Base-by-base conservation (phyloP, 2,888 invertebrate species). In the Diaperis boleti region DNA sequence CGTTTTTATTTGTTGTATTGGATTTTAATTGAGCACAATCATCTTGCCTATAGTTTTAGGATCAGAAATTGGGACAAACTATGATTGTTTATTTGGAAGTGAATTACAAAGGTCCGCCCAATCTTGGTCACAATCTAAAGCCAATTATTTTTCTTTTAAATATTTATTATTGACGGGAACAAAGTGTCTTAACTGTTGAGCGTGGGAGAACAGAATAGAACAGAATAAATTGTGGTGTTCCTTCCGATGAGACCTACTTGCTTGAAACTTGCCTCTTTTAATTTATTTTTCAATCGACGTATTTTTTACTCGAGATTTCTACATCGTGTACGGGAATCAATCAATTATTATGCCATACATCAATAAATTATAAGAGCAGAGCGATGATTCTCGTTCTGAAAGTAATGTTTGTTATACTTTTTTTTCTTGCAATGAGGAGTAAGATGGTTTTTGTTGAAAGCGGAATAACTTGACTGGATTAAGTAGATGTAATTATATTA, bases 191-290 rank as follows among this genome's bases (percentile, higher is more conserved):
- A 29, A 47, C 26, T 47, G 47, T 22, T 31, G 47, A 15, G 26
- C 47, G 47, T 47, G 47, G 20, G 47, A 47, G 26, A 44, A 22
- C n/a, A 11, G 14, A 41, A 41, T 17, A 17, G 17, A 11, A n/a
- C n/a, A 11, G 15, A 41, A 44, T 44, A 44, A 44, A 44, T 44
- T 20, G 44, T 44, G 10, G 10, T 11, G 11, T 44, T 44, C 44
- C 44, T 44, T 44, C 39, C 39, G 39, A 39, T 13, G 39, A 39
- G 33, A 39, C 39, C 39, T 39, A 39, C 39, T 39, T 39, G 17
- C 6, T 15, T 17, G 39, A 39, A 39, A 39, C 13, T 15, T 39
- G 15, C 7, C 15, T 17, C 5, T 39, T 13, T 39, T 2, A 39
- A 39, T 8, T 15, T 7, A 15, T 39, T 39, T 39, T 39, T 39